phyloP scores from a whole-genome alignment of 2,797 vertebrate genomes.

The Peromyscus nudipes region DNA sequence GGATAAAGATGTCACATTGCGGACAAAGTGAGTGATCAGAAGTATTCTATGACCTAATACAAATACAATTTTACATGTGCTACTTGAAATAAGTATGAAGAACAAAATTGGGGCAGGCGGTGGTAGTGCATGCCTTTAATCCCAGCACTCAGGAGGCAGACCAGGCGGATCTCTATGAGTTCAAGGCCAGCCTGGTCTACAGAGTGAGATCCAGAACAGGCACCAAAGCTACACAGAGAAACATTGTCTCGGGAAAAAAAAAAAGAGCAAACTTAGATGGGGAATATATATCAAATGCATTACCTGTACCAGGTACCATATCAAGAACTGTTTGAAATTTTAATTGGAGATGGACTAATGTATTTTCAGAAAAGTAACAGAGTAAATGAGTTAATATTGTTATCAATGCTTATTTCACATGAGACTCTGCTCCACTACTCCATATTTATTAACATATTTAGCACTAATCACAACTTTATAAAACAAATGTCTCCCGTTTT shows the following conservation, averaged over 20 bases:
- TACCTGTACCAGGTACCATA: background rate
- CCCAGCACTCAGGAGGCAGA: too few relatives aligned
- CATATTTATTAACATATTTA: background rate
- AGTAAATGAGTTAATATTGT: background rate
- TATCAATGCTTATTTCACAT: background rate
- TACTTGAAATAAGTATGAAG: slow-evolving; percentile 2
- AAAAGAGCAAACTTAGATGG: background rate
- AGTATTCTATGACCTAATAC: background rate
- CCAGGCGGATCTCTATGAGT: too few relatives aligned
- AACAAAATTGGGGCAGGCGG: background rate
- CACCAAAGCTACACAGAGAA: too few relatives aligned
- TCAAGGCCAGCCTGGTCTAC: too few relatives aligned
- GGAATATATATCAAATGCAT: background rate
- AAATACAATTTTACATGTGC: slow-evolving; percentile 7
- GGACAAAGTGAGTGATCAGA: background rate
- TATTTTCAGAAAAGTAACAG: slow-evolving; percentile 45
- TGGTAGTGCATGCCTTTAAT: too few relatives aligned
- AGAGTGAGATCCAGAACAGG: too few relatives aligned
- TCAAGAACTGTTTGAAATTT: slow-evolving; percentile 19
- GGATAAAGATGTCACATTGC: background rate
- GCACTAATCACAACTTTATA: background rate
- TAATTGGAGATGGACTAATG: background rate
- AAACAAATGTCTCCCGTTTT: background rate
- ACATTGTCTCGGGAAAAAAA: too few relatives aligned
- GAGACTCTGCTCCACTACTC: background rate